phyloP scores from a whole-genome alignment of 2,113 vertebrate genomes.

The Triplophysa rosa region DNA sequence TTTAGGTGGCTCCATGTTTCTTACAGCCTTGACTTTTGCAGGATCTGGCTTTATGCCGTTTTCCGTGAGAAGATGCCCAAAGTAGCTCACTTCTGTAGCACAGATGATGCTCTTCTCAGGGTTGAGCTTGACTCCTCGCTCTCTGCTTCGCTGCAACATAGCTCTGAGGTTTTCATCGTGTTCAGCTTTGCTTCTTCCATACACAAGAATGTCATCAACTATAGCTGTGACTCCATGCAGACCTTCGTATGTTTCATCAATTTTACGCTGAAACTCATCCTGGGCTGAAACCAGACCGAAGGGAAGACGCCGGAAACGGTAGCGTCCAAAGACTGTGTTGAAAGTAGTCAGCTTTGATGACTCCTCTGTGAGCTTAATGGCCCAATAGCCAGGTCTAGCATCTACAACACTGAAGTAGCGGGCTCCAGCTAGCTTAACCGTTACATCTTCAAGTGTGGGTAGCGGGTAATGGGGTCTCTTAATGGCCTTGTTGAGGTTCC shows the following conservation, averaged over 20 bases:
- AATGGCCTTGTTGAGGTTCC: constrained; percentile 36
- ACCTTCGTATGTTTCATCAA: too few species aligned
- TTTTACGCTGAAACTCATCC: constrained; percentile 44
- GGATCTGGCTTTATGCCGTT: constrained; percentile 35
- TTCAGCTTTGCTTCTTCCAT: too few species aligned
- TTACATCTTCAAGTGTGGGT: constrained; percentile 7
- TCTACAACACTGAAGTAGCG: constrained; percentile 26
- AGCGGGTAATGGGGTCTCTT: constrained; percentile 32
- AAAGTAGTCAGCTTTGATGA: constrained; percentile 28
- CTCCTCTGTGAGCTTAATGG: constrained; percentile 34
- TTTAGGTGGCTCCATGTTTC: too few species aligned
- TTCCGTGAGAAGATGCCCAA: constrained; percentile 2
- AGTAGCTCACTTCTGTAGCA: constrained; percentile 36
- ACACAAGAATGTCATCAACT: too few species aligned
- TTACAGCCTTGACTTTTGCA: constrained; percentile 11
- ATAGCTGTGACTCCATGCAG: too few species aligned
- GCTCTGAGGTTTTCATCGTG: too few species aligned
- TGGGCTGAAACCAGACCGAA: constrained; percentile 41
- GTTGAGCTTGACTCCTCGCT: constrained; percentile 37
- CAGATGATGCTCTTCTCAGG: constrained; percentile 38
- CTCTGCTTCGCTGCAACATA: too few species aligned
- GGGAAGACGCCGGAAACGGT: too few species aligned
- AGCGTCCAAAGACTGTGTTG: constrained; percentile 21
- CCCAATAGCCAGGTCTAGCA: constrained; percentile 33
- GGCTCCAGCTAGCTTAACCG: constrained; percentile 24